Evolutionary conservation across 2,888 invertebrate genomes (phyloP), one percentile per base, ranked within the genome.

Genomic region (Linhomoeus sp.): DNA sequence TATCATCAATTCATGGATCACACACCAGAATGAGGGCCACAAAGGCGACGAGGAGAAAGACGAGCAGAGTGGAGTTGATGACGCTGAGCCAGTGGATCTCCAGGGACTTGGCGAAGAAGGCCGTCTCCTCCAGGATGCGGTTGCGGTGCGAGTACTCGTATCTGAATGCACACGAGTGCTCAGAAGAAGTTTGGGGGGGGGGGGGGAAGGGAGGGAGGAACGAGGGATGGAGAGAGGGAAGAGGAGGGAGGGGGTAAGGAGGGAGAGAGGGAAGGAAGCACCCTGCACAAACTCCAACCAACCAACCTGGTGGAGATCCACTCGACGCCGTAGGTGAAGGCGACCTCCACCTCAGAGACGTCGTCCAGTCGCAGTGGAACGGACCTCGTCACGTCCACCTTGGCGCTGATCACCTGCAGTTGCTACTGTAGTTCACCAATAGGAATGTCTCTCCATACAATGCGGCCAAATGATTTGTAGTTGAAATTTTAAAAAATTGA

Each of bases 41-140:
- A 58, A 71, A 70, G 15, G 69, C 68, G 43, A 71, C 66, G 15
- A 72, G 61, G 14, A 72, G 62, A 52, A 70, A 67, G 2, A 70
- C 70, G 3, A 72, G 62, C 5, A 72, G 67, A 58, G 69, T 66
- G 7, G 71, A 71, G 57, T 72, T 72, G 52, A 72, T 68, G 50
- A 72, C 69, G 29, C 71, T 71, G 51, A 72, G 57, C 71, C 72
- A 72, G 55, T 72, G 72, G 50, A 72, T 69, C 66, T 70, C 70
- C n/a, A 71, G 53, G 24, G 68, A 65, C 52, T 67, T 66, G 1
- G 70, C 69, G 53, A 70, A 70, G 57, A 71, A 71, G 39, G 64
- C 65, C 55, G 59, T 66, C 51, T 65, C 7, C 29, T 29, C 29
- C 29, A 29, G 29, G 7, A 29, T 5, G 29, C 29, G 29, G 29